Evolutionary conservation across 2,113 vertebrate species (phyloP).

Genomic region (Rhea americana): DNA sequence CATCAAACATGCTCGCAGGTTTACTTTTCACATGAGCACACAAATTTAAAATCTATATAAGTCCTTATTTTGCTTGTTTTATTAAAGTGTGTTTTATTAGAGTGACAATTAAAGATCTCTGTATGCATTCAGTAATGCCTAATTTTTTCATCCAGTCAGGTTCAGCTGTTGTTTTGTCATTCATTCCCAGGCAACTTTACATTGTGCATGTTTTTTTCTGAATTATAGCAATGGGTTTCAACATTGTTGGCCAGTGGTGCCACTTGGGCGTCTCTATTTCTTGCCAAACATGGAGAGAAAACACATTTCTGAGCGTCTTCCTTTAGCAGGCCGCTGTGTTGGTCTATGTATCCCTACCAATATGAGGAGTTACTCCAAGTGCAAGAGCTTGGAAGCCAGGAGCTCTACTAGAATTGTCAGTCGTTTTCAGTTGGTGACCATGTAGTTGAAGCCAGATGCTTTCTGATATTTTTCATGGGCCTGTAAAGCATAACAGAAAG

Average conservation of each 20-base stretch:
- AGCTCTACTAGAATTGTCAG: rapidly evolving
- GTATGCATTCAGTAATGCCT: rapidly evolving
- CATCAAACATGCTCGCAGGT: not conserved
- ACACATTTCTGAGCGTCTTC: not conserved
- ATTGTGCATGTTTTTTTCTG: rapidly evolving
- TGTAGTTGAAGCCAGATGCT: not conserved
- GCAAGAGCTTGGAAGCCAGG: not conserved
- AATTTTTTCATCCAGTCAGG: not conserved
- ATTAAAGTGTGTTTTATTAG: not conserved
- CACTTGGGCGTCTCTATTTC: not conserved
- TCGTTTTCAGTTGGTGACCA: not conserved
- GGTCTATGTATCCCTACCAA: not conserved
- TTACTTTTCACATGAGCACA: not conserved
- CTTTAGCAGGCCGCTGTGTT: not conserved
- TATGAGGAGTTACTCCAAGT: not conserved
- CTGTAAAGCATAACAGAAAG: not conserved
- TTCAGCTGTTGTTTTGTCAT: not conserved
- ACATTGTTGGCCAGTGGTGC: rapidly evolving
- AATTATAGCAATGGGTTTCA: not conserved
- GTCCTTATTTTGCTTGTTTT: not conserved
- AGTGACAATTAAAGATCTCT: not conserved
- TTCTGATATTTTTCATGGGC: not conserved
- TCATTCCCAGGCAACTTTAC: not conserved
- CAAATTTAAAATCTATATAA: not conserved
- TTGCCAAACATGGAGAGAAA: not conserved